Percentiles rank a stretch among this genome's conserved stretches.
phyloP scores from a whole-genome alignment of 1,140 invertebrate species.

The Leptinotarsa undecemlineata region DNA sequence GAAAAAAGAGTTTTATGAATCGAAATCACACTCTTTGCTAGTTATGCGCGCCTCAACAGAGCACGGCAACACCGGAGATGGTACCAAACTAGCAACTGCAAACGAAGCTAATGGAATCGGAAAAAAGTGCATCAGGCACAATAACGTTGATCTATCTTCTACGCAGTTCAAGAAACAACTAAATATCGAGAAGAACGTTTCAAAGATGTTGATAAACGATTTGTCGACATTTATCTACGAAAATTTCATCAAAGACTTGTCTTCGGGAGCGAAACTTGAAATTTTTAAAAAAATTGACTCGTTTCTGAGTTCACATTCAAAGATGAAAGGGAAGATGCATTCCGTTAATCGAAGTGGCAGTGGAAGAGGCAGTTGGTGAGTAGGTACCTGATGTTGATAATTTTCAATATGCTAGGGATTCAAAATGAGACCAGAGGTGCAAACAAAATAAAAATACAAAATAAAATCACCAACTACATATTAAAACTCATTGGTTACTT shows the following conservation, averaged over 20 bases:
- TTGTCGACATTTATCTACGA: constrained; percentile 4
- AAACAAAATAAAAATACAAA: too few relatives aligned
- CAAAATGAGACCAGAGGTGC: too few relatives aligned
- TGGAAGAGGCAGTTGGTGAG: too few relatives aligned
- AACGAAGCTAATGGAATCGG: background rate
- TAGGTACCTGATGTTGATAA: too few relatives aligned
- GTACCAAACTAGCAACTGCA: background rate
- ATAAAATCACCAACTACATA: too few relatives aligned
- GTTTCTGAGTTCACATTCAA: background rate
- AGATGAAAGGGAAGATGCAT: background rate
- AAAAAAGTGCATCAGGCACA: background rate
- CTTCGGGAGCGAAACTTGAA: background rate
- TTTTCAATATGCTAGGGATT: too few relatives aligned
- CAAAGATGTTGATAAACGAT: background rate
- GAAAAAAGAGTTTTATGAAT: background rate
- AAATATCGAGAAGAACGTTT: background rate
- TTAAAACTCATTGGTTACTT: too few relatives aligned
- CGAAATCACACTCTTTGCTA: constrained; percentile 2
- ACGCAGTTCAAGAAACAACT: constrained; percentile 11
- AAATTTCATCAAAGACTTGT: constrained; percentile 12
- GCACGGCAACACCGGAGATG: background rate
- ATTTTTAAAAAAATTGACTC: background rate
- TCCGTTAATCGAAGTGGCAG: too few relatives aligned
- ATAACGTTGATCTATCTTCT: background rate
- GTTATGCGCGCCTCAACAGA: background rate